Conservation (phyloP, 2,797 vertebrate genomes). For the Tapera naevia region DNA sequence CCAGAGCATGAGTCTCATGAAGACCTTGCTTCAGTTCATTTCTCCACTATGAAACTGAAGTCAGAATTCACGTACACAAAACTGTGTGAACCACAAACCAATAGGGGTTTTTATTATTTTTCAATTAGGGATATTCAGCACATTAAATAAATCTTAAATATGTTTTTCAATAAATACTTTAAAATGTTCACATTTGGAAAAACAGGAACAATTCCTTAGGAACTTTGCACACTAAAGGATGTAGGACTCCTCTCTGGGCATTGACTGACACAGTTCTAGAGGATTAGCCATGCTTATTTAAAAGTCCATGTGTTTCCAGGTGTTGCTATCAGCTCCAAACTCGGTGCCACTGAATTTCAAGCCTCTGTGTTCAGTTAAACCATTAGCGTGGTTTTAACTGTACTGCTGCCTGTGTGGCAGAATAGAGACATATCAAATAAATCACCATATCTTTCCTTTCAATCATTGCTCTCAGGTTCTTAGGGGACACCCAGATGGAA, state of each 20-base stretch:
- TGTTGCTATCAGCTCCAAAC: background rate
- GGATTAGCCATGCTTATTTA: background rate
- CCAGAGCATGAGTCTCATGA: background rate
- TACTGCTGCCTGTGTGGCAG: background rate
- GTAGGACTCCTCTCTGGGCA: background rate
- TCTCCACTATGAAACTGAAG: background rate
- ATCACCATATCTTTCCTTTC: conserved; percentile 44
- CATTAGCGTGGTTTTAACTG: conserved; percentile 26
- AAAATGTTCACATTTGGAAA: background rate
- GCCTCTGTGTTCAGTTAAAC: background rate
- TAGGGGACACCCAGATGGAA: conserved; percentile 35
- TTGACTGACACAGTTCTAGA: background rate
- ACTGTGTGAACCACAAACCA: background rate
- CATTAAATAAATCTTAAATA: background rate
- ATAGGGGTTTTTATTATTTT: background rate
- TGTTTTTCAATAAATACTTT: background rate
- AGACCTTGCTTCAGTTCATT: background rate
- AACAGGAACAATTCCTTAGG: background rate
- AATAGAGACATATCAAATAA: conserved; percentile 48
- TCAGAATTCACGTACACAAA: background rate
- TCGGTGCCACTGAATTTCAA: background rate
- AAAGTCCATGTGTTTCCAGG: background rate
- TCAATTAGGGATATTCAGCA: background rate
- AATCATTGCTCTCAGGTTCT: conserved; percentile 23
- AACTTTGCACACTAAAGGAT: background rate